Evolutionary conservation across 2,113 vertebrate genomes (phyloP).

Genomic region (Okapia johnstoni): DNA sequence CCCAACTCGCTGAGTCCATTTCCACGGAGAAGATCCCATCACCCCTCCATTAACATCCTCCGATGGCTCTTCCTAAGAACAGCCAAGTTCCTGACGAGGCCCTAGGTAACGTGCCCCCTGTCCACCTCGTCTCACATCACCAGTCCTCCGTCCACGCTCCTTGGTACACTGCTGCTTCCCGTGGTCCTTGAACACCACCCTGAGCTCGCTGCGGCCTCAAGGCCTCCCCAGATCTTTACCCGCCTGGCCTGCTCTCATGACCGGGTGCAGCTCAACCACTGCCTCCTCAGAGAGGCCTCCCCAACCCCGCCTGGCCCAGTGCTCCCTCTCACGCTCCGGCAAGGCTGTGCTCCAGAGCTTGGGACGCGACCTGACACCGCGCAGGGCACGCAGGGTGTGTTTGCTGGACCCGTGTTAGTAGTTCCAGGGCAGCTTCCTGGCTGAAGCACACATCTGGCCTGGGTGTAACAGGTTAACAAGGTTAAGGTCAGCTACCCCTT

Average conservation of each 20-base stretch:
- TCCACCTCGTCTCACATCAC: neutral
- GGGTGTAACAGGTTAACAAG: neutral
- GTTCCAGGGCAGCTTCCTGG: neutral
- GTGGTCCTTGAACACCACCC: neutral
- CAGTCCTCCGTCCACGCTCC: neutral
- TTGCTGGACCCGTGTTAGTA: neutral
- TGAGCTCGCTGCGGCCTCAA: neutral
- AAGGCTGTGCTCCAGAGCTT: neutral
- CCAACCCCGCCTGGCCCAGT: neutral
- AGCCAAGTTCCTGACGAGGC: neutral
- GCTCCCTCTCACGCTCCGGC: neutral
- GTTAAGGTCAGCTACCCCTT: neutral
- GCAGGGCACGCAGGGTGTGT: neutral
- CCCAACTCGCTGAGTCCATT: neutral
- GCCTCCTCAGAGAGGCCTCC: neutral
- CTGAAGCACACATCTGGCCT: neutral
- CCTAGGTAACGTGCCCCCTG: neutral
- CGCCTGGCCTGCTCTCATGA: neutral
- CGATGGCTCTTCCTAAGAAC: neutral
- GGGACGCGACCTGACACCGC: neutral
- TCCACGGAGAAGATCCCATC: neutral
- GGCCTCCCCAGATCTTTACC: neutral
- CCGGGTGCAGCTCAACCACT: neutral
- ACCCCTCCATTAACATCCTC: neutral
- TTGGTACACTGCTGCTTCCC: neutral